Conservation (phyloP, 2,888 invertebrate genomes). For the Epiblema foenella region DNA sequence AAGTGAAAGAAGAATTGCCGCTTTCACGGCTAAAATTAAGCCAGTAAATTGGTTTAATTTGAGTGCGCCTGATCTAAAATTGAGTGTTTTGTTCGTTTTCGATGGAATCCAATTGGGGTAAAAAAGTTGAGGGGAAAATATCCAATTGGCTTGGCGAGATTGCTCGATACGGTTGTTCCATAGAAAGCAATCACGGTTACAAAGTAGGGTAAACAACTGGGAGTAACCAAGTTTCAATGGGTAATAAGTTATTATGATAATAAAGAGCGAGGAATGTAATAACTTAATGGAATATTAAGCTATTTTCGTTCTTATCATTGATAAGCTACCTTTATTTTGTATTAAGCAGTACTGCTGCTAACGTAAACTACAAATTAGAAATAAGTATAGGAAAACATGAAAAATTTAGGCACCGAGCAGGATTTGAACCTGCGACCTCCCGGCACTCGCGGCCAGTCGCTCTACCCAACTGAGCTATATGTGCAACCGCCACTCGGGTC, state of each 20-base stretch:
- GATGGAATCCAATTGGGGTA: conserved; percentile 57
- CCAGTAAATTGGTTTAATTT: conserved; percentile 55
- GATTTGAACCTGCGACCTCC: too few relatives aligned
- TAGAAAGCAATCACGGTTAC: conserved; percentile 5
- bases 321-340: too few relatives aligned
- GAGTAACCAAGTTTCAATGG: too few relatives aligned
- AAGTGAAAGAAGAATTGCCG: conserved; percentile 32
- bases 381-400: too few relatives aligned
- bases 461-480: too few relatives aligned
- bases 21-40: conserved; percentile 33
- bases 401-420: too few relatives aligned
- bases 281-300: background rate
- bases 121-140: conserved; percentile 36
- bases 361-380: too few relatives aligned
- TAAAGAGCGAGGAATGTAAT: background rate
- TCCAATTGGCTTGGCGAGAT: conserved; percentile 25
- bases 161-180: conserved; percentile 5
- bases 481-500: too few relatives aligned
- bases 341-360: too few relatives aligned
- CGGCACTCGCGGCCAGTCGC: too few relatives aligned
- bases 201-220: conserved; percentile 8
- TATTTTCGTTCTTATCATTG: background rate
- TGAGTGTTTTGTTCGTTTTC: conserved; percentile 67
- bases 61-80: conserved; percentile 66
- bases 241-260: background rate